These are phyloP conservation scores for Tribolium castaneum DNA, from an alignment of 1,140 invertebrate genomes.

Conservation along the genomic window DNA sequence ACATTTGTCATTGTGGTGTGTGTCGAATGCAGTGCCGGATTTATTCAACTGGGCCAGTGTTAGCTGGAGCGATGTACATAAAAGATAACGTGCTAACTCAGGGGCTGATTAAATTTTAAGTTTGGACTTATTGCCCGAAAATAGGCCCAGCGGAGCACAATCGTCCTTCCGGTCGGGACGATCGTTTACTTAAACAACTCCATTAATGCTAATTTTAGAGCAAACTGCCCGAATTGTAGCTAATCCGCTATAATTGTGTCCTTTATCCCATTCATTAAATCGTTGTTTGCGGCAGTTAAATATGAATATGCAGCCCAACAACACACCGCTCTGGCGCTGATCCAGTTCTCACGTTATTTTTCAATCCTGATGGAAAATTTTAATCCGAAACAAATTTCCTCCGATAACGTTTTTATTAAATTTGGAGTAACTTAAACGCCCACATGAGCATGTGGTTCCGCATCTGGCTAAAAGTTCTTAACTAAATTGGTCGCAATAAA, in stretches of 20 bases:
- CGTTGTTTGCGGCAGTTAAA: not conserved
- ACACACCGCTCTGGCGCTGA: not conserved
- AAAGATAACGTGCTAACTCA: constrained; percentile 18
- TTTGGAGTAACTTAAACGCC: not conserved
- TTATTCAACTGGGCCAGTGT: no score
- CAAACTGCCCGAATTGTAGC: constrained; percentile 9
- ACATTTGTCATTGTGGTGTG: not conserved
- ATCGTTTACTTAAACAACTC: constrained; percentile 33
- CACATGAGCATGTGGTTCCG: not conserved
- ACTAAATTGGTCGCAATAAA: constrained; percentile 14
- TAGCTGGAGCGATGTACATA: not conserved
- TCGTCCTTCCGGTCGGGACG: constrained; percentile 5
- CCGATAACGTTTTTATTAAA: not conserved
- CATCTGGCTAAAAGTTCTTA: not conserved
- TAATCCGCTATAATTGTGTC: constrained; percentile 6
- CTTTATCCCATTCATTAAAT: constrained; percentile 13
- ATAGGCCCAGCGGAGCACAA: not conserved
- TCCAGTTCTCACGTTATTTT: not conserved
- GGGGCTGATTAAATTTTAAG: constrained; percentile 14
- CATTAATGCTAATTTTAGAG: constrained; percentile 33
- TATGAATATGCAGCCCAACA: not conserved
- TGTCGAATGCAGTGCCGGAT: no score
- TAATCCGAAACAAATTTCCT: not conserved
- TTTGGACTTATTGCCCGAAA: constrained; percentile 5
- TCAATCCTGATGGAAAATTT: not conserved